Base-by-base conservation (phyloP, 2,113 vertebrate genomes). In the Clinocottus analis region DNA sequence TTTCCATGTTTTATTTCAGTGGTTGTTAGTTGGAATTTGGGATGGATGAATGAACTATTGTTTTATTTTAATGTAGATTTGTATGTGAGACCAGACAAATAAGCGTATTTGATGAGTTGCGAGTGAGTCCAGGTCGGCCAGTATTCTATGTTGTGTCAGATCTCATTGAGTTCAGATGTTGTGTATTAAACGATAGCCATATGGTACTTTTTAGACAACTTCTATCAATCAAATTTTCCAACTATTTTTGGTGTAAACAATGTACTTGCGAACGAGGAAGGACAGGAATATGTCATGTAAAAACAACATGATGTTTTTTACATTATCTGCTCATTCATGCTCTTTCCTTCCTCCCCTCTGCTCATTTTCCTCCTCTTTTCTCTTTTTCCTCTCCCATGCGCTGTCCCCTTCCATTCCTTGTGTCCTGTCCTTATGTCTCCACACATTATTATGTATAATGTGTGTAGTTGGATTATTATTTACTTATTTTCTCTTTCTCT, bases 361-460 rank as follows among this genome's bases (percentile, higher is more conserved):
- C 10, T 23, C 45, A 7, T 41, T 21, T 47, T 21, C 45, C 43
- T 45, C 43, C 45, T 47, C 43, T 75, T n/a, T n/a, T n/a, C 21
- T 27, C 62, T 73, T 79, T 70, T 60, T 78, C 67, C 35, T 81
- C 29, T 70, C 27, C 12, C 14, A 43, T 33, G 61, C 43, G 1
- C 23, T 37, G 5, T 14, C 6, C 59, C 35, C 75, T 69, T 72
- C 33, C 63, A 53, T 83, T 65, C 31, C 47, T 74, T 2, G 0
- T 6, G 31, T 60, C 49, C 12, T 33, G n/a, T 49, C 77, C 25
- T 59, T 17, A 59, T 68, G 80, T 74, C 45, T 43, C 2, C 3
- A 0, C n/a, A 35, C 3, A 7, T 71, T 62, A 31, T 31, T 31
- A 31, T 31, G 2, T 3, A 31, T 31, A 3, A 31, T 31, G n/a